A percentile compares a stretch with the other conserved stretches of the same genome.
Conservation (phyloP, 2,113 vertebrate species). For the Clarias magur region DNA sequence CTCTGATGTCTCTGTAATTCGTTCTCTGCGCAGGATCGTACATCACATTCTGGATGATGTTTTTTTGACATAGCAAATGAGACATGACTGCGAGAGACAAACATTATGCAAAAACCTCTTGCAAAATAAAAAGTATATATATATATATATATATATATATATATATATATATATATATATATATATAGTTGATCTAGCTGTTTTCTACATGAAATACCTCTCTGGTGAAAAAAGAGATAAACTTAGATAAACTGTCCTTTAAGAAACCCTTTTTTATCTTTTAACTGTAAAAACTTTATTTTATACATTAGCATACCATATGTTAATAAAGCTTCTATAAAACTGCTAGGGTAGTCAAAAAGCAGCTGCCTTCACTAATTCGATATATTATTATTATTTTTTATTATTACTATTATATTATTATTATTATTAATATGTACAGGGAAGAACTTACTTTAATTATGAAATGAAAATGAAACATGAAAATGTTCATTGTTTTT, state of each 20-base stretch:
- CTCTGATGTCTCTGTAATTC: constrained; percentile 25
- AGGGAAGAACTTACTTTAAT: neutral
- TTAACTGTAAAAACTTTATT: too few relatives aligned
- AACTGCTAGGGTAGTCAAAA: neutral
- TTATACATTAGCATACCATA: neutral
- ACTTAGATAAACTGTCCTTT: neutral
- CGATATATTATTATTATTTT: neutral
- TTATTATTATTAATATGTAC: neutral
- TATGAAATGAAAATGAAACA: too few relatives aligned
- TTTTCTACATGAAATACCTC: neutral
- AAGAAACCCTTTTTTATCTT: too few relatives aligned
- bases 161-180: neutral
- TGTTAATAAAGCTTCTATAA: neutral
- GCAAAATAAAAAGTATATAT: too few relatives aligned
- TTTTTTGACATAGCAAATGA: constrained; percentile 27
- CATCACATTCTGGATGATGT: constrained; percentile 10
- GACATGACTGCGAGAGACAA: constrained; percentile 10
- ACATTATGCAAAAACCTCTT: neutral
- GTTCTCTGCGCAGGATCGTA: constrained; percentile 6
- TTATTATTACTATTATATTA: neutral
- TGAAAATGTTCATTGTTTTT: neutral
- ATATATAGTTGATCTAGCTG: neutral
- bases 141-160: neutral
- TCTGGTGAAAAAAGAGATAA: too few relatives aligned
- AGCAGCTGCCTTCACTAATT: neutral